Percentiles rank a stretch among this genome's conserved stretches.
Evolutionary conservation across 2,888 invertebrate species (phyloP).

Genomic region (Epinotia brunnichana): DNA sequence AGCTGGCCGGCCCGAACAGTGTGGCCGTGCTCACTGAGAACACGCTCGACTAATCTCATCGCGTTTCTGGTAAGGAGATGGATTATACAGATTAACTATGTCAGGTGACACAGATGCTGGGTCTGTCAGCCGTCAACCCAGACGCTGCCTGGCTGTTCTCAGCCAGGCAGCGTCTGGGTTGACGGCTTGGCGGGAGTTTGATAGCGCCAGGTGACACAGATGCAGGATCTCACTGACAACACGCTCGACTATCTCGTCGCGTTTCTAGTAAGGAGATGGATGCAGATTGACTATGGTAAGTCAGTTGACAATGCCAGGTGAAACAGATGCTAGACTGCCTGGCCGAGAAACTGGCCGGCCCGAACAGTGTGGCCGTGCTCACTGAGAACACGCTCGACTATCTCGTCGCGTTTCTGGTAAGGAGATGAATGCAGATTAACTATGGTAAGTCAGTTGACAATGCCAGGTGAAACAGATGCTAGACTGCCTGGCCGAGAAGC

Average conservation of each 20-base stretch:
- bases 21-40: conserved; percentile 90
- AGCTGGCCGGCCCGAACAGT: conserved; percentile 94
- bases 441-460: no score
- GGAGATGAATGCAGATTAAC: conserved; percentile 39
- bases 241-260: conserved; percentile 92
- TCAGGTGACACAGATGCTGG: no score
- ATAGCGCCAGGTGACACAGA: conserved; percentile 83
- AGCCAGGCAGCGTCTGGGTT: no score
- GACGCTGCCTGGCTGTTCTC: no score
- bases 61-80: conserved; percentile 81
- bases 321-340: not conserved
- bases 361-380: not conserved
- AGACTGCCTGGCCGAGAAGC: not conserved
- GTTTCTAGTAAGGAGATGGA: conserved; percentile 77
- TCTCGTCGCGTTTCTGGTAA: conserved; percentile 54
- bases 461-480: not conserved
- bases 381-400: not conserved
- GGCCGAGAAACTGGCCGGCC: not conserved
- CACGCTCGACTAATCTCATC: conserved; percentile 91
- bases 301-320: no score
- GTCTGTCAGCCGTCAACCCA: no score
- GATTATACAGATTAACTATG: no score
- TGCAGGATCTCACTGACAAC: conserved; percentile 85
- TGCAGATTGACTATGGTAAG: not conserved
- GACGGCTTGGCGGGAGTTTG: no score